Evolutionary conservation across 2,888 invertebrate genomes (phyloP), one percentile per base, ranked within the genome.

Genomic region (Acanthosepion lycidas): DNA sequence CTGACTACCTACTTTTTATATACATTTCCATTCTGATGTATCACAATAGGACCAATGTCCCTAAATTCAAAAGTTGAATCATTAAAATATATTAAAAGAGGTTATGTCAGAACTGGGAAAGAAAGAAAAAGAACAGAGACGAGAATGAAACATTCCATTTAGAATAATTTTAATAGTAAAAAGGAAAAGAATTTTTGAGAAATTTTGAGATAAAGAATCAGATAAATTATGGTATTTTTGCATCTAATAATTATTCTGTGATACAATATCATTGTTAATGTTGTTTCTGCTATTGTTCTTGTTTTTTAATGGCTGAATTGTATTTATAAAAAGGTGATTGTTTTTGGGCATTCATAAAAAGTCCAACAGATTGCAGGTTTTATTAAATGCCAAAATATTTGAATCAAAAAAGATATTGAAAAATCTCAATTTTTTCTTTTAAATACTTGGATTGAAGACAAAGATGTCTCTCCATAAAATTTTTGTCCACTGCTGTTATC

Each of bases 1-100:
- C 78, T 78, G 78, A 33, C 78, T 33, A 78, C 78, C 78, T n/a
- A 78, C 78, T 78, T 78, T n/a, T 78, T 78, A 78, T 78, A 78
- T 78, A 78, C n/a, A 78, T 78, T 78, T 78, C 78, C 78, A 78
- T n/a, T n/a, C 78, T 78, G 78, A n/a, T 78, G 78, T n/a, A 78
- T 78, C 18, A 78, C 15, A 78, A 78, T 64, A 78, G 78, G 78
- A 78, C 78, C 78, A 78, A 33, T n/a, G 12, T 78, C 15, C 33
- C 12, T 78, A 33, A 78, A 78, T 33, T 78, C 15, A 78, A 78
- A 78, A 78, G 78, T 33, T 78, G 78, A 78, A 15, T 33, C 15
- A 78, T 4, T 33, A 18, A 78, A 78, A 78, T 12, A 9, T 18
- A 59, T 23, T 20, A 59, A 20, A n/a, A 78, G 78, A 78, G 78